Evolutionary conservation across 2,888 invertebrate genomes (phyloP), one percentile per base, ranked within the genome.

Genomic region (Orthosia gracilis): DNA sequence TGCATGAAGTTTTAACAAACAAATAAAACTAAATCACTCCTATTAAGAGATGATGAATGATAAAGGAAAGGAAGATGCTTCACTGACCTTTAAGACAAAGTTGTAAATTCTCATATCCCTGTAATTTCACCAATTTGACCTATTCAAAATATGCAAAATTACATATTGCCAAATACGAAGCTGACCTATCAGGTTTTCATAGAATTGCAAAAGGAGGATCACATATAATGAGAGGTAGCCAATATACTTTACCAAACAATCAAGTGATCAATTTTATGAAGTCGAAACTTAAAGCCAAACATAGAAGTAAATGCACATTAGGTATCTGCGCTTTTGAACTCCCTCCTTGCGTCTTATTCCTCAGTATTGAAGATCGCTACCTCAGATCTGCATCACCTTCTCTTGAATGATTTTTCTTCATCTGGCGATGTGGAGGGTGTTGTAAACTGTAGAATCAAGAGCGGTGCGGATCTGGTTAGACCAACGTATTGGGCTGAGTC

Each of bases 181-280:
- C 47, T 80, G 66, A 82, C 80, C 80, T 78, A 82, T 82, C 78
- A 80, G 78, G 80, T 69, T 69, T 66, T 49, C 55, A 50, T 69
- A 67, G 49, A 13, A 76, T 81, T 72, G 73, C 69, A 57, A 59
- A 59, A 69, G 40, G 15, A 45, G 13, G 11, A n/a, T 31, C 67
- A 70, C 49, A 79, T 55, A 75, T 80, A 67, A 75, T 69, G 49
- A 67, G 52, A 59, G 21, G 58, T 54, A 66, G 66, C 65, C 80
- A 73, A 65, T 73, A 62, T 76, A 62, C 50, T 73, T 67, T 23
- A 26, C 1, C 17, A 67, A 71, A 82, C 65, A 77, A 80, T 77
- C 52, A 67, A 26, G n/a, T 21, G 26, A 71, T 68, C 52, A 68
- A 82, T 71, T 72, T 77, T 49, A 18, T 2, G 13, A 65, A 55